phyloP scores from a whole-genome alignment of 2,113 vertebrate species.

The Procavia capensis region DNA sequence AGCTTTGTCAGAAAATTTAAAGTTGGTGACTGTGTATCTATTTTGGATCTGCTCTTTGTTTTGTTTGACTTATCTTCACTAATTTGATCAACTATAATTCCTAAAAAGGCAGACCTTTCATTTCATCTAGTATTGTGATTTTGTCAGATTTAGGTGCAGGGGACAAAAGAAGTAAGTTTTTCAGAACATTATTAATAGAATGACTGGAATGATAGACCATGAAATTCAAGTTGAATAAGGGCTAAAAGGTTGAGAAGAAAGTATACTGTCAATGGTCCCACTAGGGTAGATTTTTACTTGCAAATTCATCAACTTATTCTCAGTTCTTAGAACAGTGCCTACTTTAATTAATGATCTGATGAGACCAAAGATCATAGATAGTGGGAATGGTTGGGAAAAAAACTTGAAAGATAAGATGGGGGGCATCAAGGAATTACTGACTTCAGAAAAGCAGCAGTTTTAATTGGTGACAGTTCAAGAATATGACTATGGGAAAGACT shows the following conservation, averaged over 20 bases:
- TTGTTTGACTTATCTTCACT: background rate
- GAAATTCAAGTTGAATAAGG: background rate
- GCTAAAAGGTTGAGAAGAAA: background rate
- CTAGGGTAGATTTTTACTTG: background rate
- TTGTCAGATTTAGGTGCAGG: background rate
- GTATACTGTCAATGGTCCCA: background rate
- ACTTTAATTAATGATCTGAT: slow-evolving; percentile 11
- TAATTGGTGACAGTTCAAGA: background rate
- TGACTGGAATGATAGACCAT: background rate
- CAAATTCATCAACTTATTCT: background rate
- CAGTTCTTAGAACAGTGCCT: background rate
- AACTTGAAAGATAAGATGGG: background rate
- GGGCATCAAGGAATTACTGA: background rate
- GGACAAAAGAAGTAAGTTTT: background rate
- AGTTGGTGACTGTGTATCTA: background rate
- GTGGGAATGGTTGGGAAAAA: background rate
- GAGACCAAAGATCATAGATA: background rate
- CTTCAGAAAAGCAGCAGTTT: slow-evolving; percentile 3
- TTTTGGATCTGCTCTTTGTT: background rate
- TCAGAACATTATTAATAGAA: background rate
- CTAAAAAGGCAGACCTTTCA: background rate
- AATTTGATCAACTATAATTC: background rate
- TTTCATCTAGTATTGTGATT: background rate
- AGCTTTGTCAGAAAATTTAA: background rate
- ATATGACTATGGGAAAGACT: background rate